Evolutionary conservation across 2,113 vertebrate species (phyloP), one percentile per base, ranked within the genome.

Genomic region (Anser cygnoides): DNA sequence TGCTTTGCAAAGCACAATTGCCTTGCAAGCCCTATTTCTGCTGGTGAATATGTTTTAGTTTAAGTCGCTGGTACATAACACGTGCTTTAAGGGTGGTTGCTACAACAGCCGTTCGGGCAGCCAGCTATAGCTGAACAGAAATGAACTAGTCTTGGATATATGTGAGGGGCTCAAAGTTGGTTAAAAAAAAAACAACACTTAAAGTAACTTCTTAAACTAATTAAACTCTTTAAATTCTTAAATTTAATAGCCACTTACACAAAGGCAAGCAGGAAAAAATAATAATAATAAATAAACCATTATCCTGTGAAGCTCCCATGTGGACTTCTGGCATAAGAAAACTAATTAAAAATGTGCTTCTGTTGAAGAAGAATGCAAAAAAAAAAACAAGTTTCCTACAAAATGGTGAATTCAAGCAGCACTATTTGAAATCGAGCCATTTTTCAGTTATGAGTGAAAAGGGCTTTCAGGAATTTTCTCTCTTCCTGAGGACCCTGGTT

Each of bases 1-100:
- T 67, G 54, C 68, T 89, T 87, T 86, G 85, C 77, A 91, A 91
- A 91, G 67, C 71, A 73, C 76, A 72, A 55, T 75, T 67, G 54
- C 68, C 86, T 87, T 86, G 76, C 46, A 89, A 86, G 76, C 22
- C 85, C 79, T 71, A 50, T 87, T 84, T 93, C 76, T 89, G 68
- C 41, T 72, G 43, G 59, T 68, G 59, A 80, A 37, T 25, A 16
- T 50, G 70, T 50, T 72, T 89, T 28, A 80, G 68, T 62, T 93
- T 57, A 94, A 91, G 76, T 67, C 88, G 84, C 54, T 72, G 85
- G 61, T 61, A 55, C 7, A 11, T 31, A 89, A 83, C 71, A 90
- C 2, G 4, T 91, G 87, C 88, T 84, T 17, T 58, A 55, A 46
- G 80, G 71, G 61, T 74, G 67, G 28, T 58, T 90, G 58, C 50